Percentiles rank a stretch among this genome's conserved stretches.
Conservation (phyloP, 2,888 invertebrate genomes). For the Catocala nupta region DNA sequence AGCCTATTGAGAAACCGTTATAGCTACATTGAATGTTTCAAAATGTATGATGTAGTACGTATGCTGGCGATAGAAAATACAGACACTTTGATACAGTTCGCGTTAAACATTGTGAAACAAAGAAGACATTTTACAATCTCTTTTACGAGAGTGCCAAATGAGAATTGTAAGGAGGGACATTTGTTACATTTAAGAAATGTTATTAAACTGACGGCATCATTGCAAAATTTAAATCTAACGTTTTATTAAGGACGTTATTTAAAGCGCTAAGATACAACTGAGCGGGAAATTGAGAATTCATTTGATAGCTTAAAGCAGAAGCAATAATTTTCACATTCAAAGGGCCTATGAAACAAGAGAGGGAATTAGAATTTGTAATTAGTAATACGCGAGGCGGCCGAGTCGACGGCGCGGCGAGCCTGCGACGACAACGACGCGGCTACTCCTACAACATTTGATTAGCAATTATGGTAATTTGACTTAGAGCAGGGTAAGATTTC, state of each 20-base stretch:
- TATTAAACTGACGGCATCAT: constrained; percentile 7
- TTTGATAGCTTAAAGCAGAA: constrained; percentile 74
- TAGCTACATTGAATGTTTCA: constrained; percentile 11
- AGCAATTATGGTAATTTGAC: constrained; percentile 87
- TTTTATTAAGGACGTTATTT: constrained; percentile 16
- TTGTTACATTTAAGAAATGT: constrained; percentile 20
- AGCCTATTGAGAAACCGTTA: constrained; percentile 17
- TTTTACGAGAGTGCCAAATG: constrained; percentile 24
- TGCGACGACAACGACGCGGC: constrained; percentile 57
- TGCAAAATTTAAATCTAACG: constrained; percentile 9
- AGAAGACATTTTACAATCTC: constrained; percentile 25
- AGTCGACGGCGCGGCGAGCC: constrained; percentile 54
- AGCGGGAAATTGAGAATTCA: constrained; percentile 62
- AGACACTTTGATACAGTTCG: constrained; percentile 13
- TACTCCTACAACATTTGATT: constrained; percentile 86
- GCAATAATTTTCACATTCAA: constrained; percentile 86
- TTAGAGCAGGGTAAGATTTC: constrained; percentile 86
- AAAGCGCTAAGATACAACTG: constrained; percentile 28
- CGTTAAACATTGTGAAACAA: constrained; percentile 31
- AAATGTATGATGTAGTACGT: constrained; percentile 15
- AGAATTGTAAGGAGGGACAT: constrained; percentile 19
- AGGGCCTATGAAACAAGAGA: constrained; percentile 85
- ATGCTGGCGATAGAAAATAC: constrained; percentile 6
- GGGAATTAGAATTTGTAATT: constrained; percentile 87
- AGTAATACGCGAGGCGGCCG: constrained; percentile 72